These are phyloP conservation scores for Dynastes grantii DNA, from an alignment of 2,888 invertebrate species.

Conservation along the genomic window DNA sequence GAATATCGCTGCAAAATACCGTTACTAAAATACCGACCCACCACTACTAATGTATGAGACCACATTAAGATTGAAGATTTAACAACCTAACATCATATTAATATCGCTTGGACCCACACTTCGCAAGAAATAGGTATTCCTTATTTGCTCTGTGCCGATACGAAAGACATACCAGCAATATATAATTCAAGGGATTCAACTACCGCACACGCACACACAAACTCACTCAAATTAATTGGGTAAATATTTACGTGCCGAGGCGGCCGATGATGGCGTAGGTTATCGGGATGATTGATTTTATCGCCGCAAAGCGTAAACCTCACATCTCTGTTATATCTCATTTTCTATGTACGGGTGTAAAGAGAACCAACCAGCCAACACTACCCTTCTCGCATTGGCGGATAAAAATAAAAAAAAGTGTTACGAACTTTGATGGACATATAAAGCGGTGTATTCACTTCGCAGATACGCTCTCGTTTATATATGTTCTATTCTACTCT, in stretches of 20 bases:
- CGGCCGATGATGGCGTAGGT: constrained; percentile 22
- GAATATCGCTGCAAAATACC: too few species aligned
- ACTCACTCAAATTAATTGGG: constrained; percentile 30
- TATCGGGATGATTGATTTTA: constrained; percentile 41
- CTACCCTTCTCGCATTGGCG: constrained; percentile 36
- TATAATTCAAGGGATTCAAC: too few species aligned
- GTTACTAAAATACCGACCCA: too few species aligned
- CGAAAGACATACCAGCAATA: too few species aligned
- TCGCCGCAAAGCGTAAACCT: constrained; percentile 24
- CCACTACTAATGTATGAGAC: too few species aligned
- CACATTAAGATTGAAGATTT: too few species aligned
- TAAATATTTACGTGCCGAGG: constrained; percentile 26
- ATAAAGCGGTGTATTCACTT: constrained; percentile 8
- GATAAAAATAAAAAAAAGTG: constrained; percentile 41
- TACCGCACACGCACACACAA: not conserved
- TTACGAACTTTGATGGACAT: not conserved
- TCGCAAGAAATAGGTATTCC: too few species aligned
- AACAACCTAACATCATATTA: too few species aligned
- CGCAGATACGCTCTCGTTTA: not conserved
- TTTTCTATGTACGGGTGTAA: not conserved
- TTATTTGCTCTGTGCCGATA: too few species aligned
- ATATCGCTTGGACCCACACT: too few species aligned
- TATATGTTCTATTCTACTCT: not conserved
- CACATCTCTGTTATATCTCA: not conserved
- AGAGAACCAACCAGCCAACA: not conserved